Evolutionary conservation across 1,140 invertebrate species (phyloP).

Genomic region (Drosophila kohkoa): DNA sequence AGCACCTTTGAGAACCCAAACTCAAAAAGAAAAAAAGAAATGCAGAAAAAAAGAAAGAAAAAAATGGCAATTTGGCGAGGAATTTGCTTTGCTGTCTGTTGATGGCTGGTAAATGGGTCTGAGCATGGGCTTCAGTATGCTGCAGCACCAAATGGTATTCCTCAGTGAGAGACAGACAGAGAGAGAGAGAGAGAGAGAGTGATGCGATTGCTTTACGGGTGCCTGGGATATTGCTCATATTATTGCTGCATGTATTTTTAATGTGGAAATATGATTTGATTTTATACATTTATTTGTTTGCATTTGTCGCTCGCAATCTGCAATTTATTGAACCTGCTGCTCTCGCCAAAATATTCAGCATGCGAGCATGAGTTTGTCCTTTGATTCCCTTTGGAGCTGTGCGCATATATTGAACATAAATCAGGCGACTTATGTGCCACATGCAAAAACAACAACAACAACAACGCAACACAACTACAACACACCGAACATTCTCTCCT

Average conservation of each 20-base stretch:
- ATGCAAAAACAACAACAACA: conserved; percentile 53
- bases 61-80: conserved; percentile 68
- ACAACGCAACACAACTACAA: neutral
- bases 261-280: conserved; percentile 76
- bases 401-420: conserved; percentile 73
- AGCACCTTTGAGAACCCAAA: conserved; percentile 39
- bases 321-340: conserved; percentile 63
- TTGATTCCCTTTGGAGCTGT: conserved; percentile 56
- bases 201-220: conserved; percentile 59
- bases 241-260: conserved; percentile 61
- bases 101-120: conserved; percentile 15
- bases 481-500: neutral
- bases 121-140: neutral
- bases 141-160: neutral
- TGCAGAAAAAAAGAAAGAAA: conserved; percentile 36
- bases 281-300: conserved; percentile 71
- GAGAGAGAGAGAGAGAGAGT: conserved; percentile 12
- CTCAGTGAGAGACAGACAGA: no score
- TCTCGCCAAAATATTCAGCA: conserved; percentile 25
- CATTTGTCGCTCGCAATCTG: conserved; percentile 56
- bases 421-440: conserved; percentile 70
- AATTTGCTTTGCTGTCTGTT: conserved; percentile 68
- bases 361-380: conserved; percentile 31
- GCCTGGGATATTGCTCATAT: conserved; percentile 55
- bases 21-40: conserved; percentile 40